Evolutionary conservation across 2,797 vertebrate species (phyloP), one percentile per base, ranked within the genome.

Genomic region (Malacoraja senta): DNA sequence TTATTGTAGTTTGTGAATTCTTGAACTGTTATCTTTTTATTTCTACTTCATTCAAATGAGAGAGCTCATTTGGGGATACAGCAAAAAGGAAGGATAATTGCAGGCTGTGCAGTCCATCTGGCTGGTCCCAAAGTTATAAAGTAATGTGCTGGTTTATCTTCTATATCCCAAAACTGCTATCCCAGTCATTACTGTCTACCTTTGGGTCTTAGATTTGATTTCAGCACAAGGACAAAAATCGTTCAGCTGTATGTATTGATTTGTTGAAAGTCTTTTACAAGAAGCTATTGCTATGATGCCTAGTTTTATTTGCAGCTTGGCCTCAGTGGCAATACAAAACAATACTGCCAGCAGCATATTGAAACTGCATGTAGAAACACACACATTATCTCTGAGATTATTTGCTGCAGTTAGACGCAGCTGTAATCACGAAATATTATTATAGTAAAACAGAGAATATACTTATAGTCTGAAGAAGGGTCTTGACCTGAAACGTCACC

Each of bases 241-340:
- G 53, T 92, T 76, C 72, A 76, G 90, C 38, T 44, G 90, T 53
- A 92, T 53, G 68, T 53, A 92, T 92, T 76, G 72, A 92, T 88
- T 88, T 88, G 84, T 35, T 88, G 84, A 35, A 88, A 88, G 58
- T 88, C 68, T 88, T 88, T 88, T 86, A 86, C 83, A 88, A 65
- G 63, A 68, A 32, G 63, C 19, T 32, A 88, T 21, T 35, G 72
- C 72, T 76, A 29, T 53, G 72, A 76, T 92, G 68, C 90, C 38
- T 29, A 76, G 68, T 91, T 92, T 71, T 74, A 74, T 76, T 92
- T 53, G 68, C 90, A 76, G 35, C n/a, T 71, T 76, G 72, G 15
- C 44, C 90, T 76, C 26, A 58, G 90, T 58, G 71, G 90, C 12
- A 29, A 35, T 29, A 17, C 90, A 76, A 71, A 38, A 24, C 71